Base-by-base conservation (phyloP, 92 coral and sea anemone genomes). In the Epizoanthus ramosus region DNA sequence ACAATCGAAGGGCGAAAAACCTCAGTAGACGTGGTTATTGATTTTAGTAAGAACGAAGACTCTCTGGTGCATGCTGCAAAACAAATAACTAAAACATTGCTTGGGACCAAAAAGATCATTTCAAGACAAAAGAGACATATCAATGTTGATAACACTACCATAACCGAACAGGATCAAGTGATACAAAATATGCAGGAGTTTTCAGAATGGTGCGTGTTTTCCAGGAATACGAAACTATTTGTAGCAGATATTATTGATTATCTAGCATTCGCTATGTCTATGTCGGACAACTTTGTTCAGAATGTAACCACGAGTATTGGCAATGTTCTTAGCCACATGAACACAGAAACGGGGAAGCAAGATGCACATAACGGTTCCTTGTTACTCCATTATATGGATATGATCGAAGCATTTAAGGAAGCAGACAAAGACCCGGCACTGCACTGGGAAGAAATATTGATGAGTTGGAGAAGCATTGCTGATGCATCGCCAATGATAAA, bases 61-160 rank as follows among this genome's bases (percentile, higher is more conserved):
- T 88, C 92, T 16, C 4, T 91, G 28, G 52, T 24, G 5, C 41
- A 45, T 8, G 85, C 95, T 13, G 79, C 92, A 4, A 83, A 68
- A 70, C 73, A 50, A 13, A 65, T 89, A 10, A 53, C 89, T 47
- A 60, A 66, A 18, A 41, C 39, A 6, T 58, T 87, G 31, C 72
- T 72, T 75, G 85, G 73, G 52, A 16, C 8, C 67, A 22, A 61
- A 13, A 76, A 22, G 8, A 28, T 8, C 21, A 61, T 12, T 4
- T 61, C 67, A 61, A 61, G 67, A 61, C 67, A 13, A 18, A 61
- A 28, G 31, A 61, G 67, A 13, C 21, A 61, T 17, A 61, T 61
- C 25, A 13, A 61, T 19, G 14, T 19, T 13, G 13, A 61, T 19
- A 61, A 18, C 23, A 22, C 13, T 28, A 61, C 67, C 2, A 61